These are phyloP conservation scores for Anas acuta DNA, from an alignment of 2,797 vertebrate genomes.

Conservation along the genomic window DNA sequence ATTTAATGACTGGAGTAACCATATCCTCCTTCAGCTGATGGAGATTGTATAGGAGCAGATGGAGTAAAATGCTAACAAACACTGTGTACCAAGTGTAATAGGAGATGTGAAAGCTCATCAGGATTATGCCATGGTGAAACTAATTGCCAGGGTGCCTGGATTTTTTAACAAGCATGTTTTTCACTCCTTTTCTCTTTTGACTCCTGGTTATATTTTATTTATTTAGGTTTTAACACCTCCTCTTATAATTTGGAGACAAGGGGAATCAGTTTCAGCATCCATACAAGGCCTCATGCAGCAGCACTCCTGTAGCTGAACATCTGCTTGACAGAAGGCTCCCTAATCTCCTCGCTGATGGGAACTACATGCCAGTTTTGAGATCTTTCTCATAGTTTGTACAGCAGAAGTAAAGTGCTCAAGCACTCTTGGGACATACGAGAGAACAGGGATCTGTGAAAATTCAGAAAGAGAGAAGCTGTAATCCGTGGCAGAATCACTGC, in stretches of 20 bases:
- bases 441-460: not conserved
- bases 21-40: slow-evolving; percentile 38
- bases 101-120: slow-evolving; percentile 44
- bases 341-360: not conserved
- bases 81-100: not conserved
- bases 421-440: not conserved
- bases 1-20: slow-evolving; percentile 51
- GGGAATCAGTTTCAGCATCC: slow-evolving; percentile 14
- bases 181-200: not conserved
- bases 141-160: slow-evolving; percentile 31
- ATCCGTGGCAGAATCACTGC: rapidly evolving
- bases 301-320: slow-evolving; percentile 13
- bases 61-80: slow-evolving; percentile 45
- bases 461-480: not conserved
- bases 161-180: slow-evolving; percentile 10
- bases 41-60: slow-evolving; percentile 4
- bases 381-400: not conserved
- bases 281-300: not conserved
- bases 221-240: slow-evolving; percentile 57
- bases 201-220: slow-evolving; percentile 26
- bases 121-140: slow-evolving; percentile 16
- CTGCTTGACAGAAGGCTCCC: slow-evolving; percentile 52
- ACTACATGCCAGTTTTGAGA: not conserved
- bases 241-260: slow-evolving; percentile 16
- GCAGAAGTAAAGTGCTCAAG: slow-evolving; percentile 15